A percentile compares a stretch with the other conserved stretches of the same genome.
These are phyloP conservation scores for Gymnothorax reevesii DNA, from an alignment of 2,797 vertebrate species.

Conservation along the genomic window DNA sequence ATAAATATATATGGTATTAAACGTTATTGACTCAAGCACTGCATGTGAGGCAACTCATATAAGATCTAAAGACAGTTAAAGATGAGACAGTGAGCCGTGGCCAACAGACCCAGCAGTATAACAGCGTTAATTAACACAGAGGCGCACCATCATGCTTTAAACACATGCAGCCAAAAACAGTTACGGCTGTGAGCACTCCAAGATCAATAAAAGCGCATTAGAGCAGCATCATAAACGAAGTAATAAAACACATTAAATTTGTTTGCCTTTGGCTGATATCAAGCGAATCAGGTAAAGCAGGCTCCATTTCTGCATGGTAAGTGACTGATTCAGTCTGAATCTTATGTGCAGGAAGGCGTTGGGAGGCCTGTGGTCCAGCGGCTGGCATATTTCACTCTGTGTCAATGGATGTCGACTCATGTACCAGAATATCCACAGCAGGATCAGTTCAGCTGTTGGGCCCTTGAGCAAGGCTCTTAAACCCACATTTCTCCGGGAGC, in stretches of 20 bases:
- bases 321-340: too few relatives aligned
- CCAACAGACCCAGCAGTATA: neutral
- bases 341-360: too few relatives aligned
- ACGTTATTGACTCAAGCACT: neutral
- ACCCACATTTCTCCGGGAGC: too few relatives aligned
- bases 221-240: neutral
- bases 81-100: neutral
- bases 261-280: neutral
- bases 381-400: too few relatives aligned
- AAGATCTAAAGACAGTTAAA: neutral
- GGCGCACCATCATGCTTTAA: neutral
- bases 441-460: too few relatives aligned
- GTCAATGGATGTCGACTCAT: too few relatives aligned
- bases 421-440: too few relatives aligned
- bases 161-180: neutral
- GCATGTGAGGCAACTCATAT: neutral
- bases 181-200: slow-evolving; percentile 1
- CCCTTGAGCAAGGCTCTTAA: too few relatives aligned
- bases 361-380: too few relatives aligned
- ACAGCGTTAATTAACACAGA: neutral
- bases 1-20: neutral
- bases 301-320: neutral
- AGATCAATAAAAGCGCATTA: neutral
- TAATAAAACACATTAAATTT: neutral
- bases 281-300: neutral